Evolutionary conservation across 2,113 vertebrate species (phyloP), one percentile per base, ranked within the genome.

Genomic region (Oreochromis niloticus): DNA sequence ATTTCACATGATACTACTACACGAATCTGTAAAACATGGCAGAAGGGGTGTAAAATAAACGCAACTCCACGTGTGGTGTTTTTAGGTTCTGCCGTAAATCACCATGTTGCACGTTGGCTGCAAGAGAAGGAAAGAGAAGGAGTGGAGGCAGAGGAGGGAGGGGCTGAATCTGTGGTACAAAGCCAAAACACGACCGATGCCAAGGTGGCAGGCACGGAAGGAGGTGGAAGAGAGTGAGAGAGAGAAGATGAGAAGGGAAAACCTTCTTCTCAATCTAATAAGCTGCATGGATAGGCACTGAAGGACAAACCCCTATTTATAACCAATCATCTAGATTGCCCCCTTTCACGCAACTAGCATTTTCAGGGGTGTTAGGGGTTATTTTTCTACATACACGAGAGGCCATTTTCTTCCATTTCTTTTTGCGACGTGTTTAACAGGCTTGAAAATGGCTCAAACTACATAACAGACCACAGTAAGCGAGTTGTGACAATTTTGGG

Each of bases 171-270:
- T 78, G 75, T 88, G 86, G 81, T 92, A 46, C 71, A n/a, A 93
- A 85, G 88, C 91, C 92, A 93, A 91, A 92, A 89, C 61, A 87
- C 7, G 22, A 78, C 68, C 14, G 6, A 48, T 89, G 92, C 94
- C 92, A 93, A 94, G 83, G 92, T 92, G 85, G 88, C 82, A 81
- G 48, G 84, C 85, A 48, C 68, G 59, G 39, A 81, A 39, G 86
- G 86, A 88, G 87, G 43, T 55, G 73, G 59, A 34, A 78, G 73
- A 78, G 79, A 91, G 83, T 54, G 54, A 84, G 85, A 71, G 63
- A 39, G 57, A 41, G 39, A 75, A 78, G 34, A 89, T 56, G 41
- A 61, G 86, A 82, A 52, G 39, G 59, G 68, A 78, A 80, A 84
- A 68, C 59, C 80, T 56, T 87, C 78, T 66, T 83, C 32, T 88